phyloP scores from a whole-genome alignment of 2,888 invertebrate genomes.

The Gryllus longicercus region DNA sequence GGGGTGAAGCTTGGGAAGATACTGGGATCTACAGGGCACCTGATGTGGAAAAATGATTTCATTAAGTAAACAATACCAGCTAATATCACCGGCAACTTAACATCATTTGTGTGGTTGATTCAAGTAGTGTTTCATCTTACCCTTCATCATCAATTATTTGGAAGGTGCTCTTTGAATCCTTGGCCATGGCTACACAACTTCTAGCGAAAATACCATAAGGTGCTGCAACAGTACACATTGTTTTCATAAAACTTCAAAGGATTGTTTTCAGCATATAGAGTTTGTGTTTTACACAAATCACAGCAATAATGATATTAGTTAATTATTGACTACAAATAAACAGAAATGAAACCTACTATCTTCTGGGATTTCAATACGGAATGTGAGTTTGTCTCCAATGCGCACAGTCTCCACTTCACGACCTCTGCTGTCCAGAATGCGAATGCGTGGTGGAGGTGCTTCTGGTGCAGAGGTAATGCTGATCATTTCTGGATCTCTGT shows the following conservation, averaged over 20 bases:
- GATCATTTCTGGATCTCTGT: constrained; percentile 90
- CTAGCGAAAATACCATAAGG: constrained; percentile 94
- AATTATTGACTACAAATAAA: neutral
- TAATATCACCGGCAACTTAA: neutral
- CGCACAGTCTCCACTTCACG: constrained; percentile 91
- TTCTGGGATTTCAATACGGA: constrained; percentile 94
- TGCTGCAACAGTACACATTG: constrained; percentile 56
- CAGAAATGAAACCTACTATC: constrained; percentile 67
- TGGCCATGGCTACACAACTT: constrained; percentile 95
- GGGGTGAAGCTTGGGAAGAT: constrained; percentile 92
- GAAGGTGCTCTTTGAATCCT: constrained; percentile 93
- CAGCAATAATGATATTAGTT: too few species aligned
- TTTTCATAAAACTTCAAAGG: constrained; percentile 31
- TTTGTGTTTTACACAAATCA: too few species aligned
- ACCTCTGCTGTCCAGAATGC: constrained; percentile 80
- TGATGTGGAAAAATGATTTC: constrained; percentile 43
- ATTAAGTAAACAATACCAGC: neutral
- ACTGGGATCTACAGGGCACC: constrained; percentile 86
- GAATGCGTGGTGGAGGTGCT: constrained; percentile 89
- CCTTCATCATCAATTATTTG: constrained; percentile 94
- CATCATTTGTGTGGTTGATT: neutral
- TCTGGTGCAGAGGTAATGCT: constrained; percentile 93
- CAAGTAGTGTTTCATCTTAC: constrained; percentile 48
- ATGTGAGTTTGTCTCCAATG: constrained; percentile 90
- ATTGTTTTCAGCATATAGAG: neutral